These are phyloP conservation scores for Plutella xylostella DNA, from an alignment of 2,888 invertebrate genomes.

Conservation along the genomic window DNA sequence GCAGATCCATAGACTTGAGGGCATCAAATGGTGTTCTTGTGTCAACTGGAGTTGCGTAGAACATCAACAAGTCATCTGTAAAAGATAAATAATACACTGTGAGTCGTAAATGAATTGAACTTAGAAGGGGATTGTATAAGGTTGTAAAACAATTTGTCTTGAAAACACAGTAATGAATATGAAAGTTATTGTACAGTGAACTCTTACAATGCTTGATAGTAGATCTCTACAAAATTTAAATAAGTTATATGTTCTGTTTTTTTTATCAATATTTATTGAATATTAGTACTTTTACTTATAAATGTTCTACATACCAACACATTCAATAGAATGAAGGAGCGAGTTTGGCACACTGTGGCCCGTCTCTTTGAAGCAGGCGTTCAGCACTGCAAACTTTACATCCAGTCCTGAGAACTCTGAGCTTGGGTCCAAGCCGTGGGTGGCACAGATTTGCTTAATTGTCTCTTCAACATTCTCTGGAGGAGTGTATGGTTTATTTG, in stretches of 20 bases:
- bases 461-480: constrained; percentile 72
- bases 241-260: too few species aligned
- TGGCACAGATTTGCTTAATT: constrained; percentile 71
- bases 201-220: too few species aligned
- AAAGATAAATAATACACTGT: constrained; percentile 12
- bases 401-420: constrained; percentile 57
- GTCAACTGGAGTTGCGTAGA: constrained; percentile 79
- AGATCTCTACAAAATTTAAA: too few species aligned
- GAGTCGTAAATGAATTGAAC: too few species aligned
- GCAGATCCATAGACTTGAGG: constrained; percentile 78
- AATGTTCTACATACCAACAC: constrained; percentile 73
- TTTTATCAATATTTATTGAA: too few species aligned
- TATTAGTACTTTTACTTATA: too few species aligned
- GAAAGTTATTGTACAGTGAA: too few species aligned
- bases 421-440: constrained; percentile 56
- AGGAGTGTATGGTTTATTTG: constrained; percentile 80
- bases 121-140: too few species aligned
- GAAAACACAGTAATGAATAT: too few species aligned
- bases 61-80: constrained; percentile 75
- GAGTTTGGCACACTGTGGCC: constrained; percentile 87
- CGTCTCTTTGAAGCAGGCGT: constrained; percentile 77
- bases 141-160: too few species aligned
- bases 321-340: constrained; percentile 78
- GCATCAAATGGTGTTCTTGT: constrained; percentile 80
- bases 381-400: constrained; percentile 77